Evolutionary conservation across 2,113 vertebrate species (phyloP).

Genomic region (Chroicocephalus ridibundus): DNA sequence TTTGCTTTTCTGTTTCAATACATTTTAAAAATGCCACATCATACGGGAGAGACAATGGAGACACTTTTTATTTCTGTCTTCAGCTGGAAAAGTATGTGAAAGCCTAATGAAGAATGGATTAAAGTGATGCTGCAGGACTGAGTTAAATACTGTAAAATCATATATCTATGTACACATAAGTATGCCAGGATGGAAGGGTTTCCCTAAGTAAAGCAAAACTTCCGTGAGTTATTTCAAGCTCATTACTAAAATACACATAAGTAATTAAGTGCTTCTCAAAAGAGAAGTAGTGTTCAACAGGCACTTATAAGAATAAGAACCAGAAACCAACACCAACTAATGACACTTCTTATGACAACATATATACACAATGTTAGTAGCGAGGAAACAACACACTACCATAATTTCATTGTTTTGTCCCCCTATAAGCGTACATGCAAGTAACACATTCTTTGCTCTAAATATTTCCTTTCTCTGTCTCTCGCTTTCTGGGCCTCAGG

Average conservation of each 20-base stretch:
- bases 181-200: neutral
- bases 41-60: neutral
- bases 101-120: neutral
- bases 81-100: neutral
- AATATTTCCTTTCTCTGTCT: neutral
- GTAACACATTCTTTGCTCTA: neutral
- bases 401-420: neutral
- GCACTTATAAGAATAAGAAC: neutral
- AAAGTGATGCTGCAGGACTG: neutral
- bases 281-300: neutral
- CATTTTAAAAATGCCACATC: neutral
- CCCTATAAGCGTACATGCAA: neutral
- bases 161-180: no score
- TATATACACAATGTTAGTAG: neutral
- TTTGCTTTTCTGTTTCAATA: neutral
- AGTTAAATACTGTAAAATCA: neutral
- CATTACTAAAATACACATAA: neutral
- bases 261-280: neutral
- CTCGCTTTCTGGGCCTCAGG: neutral
- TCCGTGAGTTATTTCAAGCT: neutral
- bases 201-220: neutral
- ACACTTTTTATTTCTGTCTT: neutral
- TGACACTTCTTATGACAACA: neutral
- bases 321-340: neutral
- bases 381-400: neutral